A percentile compares a stretch with the other conserved stretches of the same genome.
Evolutionary conservation across 2,888 invertebrate genomes (phyloP).

Genomic region (Drosophila mayaguana): DNA sequence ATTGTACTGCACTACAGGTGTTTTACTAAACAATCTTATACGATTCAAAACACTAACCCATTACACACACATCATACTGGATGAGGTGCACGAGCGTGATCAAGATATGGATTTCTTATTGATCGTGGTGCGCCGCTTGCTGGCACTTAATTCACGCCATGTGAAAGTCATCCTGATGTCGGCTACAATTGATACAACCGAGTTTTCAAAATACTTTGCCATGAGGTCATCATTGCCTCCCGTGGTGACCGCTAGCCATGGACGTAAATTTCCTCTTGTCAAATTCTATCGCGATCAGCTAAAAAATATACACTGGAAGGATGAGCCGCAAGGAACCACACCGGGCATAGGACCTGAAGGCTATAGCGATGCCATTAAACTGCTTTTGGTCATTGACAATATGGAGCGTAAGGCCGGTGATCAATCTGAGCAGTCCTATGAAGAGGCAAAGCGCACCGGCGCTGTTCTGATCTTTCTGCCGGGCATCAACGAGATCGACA

Average conservation of each 20-base stretch:
- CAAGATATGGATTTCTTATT: constrained; percentile 96
- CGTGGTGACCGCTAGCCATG: constrained; percentile 86
- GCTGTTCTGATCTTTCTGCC: constrained; percentile 96
- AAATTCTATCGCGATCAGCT: constrained; percentile 88
- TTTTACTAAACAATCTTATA: constrained; percentile 92
- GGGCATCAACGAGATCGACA: constrained; percentile 94
- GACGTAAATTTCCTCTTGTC: constrained; percentile 87
- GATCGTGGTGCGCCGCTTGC: constrained; percentile 91
- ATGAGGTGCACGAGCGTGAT: constrained; percentile 97
- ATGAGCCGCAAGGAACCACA: constrained; percentile 76
- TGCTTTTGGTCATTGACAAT: constrained; percentile 87
- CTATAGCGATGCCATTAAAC: constrained; percentile 87
- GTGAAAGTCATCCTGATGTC: constrained; percentile 96
- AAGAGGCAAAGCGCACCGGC: constrained; percentile 48
- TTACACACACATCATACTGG: constrained; percentile 95
- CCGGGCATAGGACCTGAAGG: constrained; percentile 88
- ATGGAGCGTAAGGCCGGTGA: constrained; percentile 65
- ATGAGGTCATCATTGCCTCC: constrained; percentile 86
- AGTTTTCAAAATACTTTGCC: constrained; percentile 83
- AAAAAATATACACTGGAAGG: constrained; percentile 83
- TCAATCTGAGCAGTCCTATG: constrained; percentile 77
- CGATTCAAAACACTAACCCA: constrained; percentile 89
- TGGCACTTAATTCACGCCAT: constrained; percentile 88
- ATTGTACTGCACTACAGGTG: constrained; percentile 95
- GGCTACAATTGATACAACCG: constrained; percentile 92